Percentiles rank a stretch among this genome's conserved stretches.
Evolutionary conservation across 2,797 vertebrate genomes (phyloP).

Genomic region (Gymnoscopelus braueri): DNA sequence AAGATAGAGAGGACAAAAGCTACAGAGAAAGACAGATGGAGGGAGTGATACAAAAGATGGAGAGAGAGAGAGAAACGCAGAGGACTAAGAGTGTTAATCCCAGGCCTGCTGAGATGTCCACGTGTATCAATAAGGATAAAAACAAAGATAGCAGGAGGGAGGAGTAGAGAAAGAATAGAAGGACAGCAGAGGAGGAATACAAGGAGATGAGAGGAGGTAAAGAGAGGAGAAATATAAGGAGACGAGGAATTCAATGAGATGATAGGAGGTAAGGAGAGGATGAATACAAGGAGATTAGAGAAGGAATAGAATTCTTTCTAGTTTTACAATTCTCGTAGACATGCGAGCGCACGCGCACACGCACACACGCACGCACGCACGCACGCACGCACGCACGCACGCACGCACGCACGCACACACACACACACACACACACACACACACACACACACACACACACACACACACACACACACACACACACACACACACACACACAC

Average conservation of each 20-base stretch:
- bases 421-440: conserved; percentile 19
- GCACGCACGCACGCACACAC: conserved; percentile 10
- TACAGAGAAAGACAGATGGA: neutral
- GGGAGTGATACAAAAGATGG: neutral
- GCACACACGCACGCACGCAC: conserved; percentile 9
- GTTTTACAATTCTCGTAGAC: neutral
- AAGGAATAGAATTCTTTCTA: neutral
- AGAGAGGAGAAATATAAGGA: conserved; percentile 21
- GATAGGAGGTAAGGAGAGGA: conserved; percentile 1
- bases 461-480: conserved; percentile 12
- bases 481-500: conserved; percentile 12
- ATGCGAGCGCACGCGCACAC: conserved; percentile 27
- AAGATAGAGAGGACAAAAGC: neutral
- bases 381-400: conserved; percentile 16
- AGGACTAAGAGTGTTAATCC: conserved; percentile 2
- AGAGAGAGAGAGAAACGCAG: neutral
- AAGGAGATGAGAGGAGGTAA: conserved; percentile 19
- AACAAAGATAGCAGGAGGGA: neutral
- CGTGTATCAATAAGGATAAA: neutral
- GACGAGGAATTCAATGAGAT: conserved; percentile 39
- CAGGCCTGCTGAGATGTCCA: conserved; percentile 5
- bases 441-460: conserved; percentile 12
- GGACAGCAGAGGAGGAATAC: neutral
- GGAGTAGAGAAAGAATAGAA: neutral
- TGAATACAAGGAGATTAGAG: neutral